Percentiles rank a stretch among this genome's conserved stretches.
Evolutionary conservation across 2,888 invertebrate genomes (phyloP).

Genomic region (Cynaeus angustus): DNA sequence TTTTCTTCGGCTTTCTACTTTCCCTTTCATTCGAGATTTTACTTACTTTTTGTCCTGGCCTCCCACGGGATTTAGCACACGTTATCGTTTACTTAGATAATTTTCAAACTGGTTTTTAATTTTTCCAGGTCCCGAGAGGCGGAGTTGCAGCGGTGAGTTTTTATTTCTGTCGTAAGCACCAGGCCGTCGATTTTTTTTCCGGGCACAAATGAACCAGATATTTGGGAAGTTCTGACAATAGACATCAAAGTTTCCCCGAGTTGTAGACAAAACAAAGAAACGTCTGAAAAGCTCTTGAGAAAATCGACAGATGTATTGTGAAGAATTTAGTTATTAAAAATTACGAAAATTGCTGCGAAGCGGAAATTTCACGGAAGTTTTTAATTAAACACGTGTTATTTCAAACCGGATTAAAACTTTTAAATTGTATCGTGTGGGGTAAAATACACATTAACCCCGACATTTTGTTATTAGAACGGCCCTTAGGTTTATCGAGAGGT

Average conservation of each 20-base stretch:
- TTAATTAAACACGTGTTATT: constrained; percentile 35
- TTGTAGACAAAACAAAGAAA: constrained; percentile 22
- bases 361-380: constrained; percentile 19
- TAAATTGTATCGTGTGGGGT: constrained; percentile 2
- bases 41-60: constrained; percentile 33
- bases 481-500: constrained; percentile 24
- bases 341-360: constrained; percentile 11
- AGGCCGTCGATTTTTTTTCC: no score
- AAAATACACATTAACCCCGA: constrained; percentile 15
- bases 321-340: constrained; percentile 18
- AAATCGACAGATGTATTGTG: constrained; percentile 28
- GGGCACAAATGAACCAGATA: neutral
- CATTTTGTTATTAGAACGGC: constrained; percentile 6
- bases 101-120: neutral
- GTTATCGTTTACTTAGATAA: constrained; percentile 19
- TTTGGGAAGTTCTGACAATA: constrained; percentile 3
- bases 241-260: constrained; percentile 25
- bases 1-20: constrained; percentile 29
- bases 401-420: neutral
- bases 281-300: constrained; percentile 9
- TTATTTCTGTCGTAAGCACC: no score
- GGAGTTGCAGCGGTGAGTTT: neutral
- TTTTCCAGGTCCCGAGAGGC: no score
- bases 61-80: constrained; percentile 4
- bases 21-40: constrained; percentile 30